These are phyloP conservation scores for Aethes cnicana DNA, from an alignment of 2,888 invertebrate species.

Conservation along the genomic window DNA sequence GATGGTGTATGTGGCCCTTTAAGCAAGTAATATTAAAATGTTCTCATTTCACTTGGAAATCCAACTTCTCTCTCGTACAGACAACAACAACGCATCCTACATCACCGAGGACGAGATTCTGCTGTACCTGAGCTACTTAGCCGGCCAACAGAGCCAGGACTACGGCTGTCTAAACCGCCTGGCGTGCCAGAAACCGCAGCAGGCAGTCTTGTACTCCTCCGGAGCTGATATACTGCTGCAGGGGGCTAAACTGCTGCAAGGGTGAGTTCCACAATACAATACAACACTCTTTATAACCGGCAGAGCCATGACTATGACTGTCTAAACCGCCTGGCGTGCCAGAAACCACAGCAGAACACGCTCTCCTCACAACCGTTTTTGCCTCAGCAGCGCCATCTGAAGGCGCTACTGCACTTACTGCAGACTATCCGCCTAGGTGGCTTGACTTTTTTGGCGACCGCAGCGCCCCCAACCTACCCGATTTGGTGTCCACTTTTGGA, in stretches of 20 bases:
- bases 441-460: too few species aligned
- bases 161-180: conserved; percentile 89
- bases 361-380: too few species aligned
- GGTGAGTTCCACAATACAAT: conserved; percentile 69
- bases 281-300: conserved; percentile 47
- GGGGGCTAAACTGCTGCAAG: conserved; percentile 85
- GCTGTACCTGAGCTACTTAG: conserved; percentile 86
- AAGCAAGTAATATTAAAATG: conserved; percentile 24
- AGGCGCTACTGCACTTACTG: too few species aligned
- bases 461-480: too few species aligned
- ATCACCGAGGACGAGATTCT: conserved; percentile 88
- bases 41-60: conserved; percentile 13
- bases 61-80: conserved; percentile 41
- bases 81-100: conserved; percentile 68
- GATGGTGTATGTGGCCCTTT: too few species aligned
- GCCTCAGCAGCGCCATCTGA: too few species aligned
- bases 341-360: conserved; percentile 86
- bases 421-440: too few species aligned
- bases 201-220: conserved; percentile 88
- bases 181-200: conserved; percentile 88
- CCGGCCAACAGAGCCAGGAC: conserved; percentile 84
- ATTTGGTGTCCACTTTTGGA: too few species aligned
- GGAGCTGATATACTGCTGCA: conserved; percentile 90
- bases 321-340: conserved; percentile 89
- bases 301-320: conserved; percentile 86